Evolutionary conservation across 2,113 vertebrate species (phyloP).

Genomic region (Cairina moschata): DNA sequence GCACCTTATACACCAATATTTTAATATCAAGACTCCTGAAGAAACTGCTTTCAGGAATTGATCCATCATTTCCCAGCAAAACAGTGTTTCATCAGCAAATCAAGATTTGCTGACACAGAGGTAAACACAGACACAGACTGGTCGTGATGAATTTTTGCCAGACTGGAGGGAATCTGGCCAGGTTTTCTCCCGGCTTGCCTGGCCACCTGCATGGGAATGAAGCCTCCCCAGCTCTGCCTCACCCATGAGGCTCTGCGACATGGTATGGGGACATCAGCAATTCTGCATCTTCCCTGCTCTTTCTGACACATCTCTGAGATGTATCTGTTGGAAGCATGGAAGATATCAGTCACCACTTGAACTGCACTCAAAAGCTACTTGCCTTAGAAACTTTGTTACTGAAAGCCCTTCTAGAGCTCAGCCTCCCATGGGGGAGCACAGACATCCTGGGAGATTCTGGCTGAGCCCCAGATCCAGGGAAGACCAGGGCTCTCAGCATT

Average conservation of each 20-base stretch:
- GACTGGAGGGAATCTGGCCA: neutral
- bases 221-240: neutral
- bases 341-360: neutral
- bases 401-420: neutral
- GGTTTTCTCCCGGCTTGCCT: neutral
- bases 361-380: neutral
- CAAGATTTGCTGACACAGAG: neutral
- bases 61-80: neutral
- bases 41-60: neutral
- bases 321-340: neutral
- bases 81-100: neutral
- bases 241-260: accelerated
- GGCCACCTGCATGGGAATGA: neutral
- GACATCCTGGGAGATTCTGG: neutral
- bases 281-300: neutral
- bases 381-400: neutral
- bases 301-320: neutral
- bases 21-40: neutral
- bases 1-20: neutral
- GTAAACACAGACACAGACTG: neutral
- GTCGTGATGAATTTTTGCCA: neutral
- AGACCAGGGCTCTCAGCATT: neutral
- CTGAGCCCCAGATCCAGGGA: neutral
- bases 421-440: neutral
- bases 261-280: neutral